phyloP scores from a whole-genome alignment of 2,888 invertebrate species.

The Uloborus plumipes region DNA sequence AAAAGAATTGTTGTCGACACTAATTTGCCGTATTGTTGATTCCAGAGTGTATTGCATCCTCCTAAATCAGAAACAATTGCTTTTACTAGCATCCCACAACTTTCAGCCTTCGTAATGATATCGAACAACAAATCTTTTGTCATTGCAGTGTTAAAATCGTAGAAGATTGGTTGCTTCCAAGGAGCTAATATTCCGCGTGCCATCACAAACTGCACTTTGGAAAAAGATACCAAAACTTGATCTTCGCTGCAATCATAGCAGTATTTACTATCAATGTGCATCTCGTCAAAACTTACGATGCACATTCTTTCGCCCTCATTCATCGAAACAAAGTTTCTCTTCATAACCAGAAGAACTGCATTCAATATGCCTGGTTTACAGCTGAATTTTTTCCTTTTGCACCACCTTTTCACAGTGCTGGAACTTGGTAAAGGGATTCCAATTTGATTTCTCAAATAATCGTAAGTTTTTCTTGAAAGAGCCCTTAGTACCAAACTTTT shows the following conservation, averaged over 20 bases:
- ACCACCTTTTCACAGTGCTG: too few species aligned
- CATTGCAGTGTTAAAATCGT: neutral
- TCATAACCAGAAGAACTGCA: neutral
- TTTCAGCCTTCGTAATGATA: neutral
- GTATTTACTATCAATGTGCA: neutral
- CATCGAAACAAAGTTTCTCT: neutral
- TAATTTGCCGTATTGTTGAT: neutral
- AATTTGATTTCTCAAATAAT: too few species aligned
- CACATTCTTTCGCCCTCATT: neutral
- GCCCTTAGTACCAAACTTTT: too few species aligned
- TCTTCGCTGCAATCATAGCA: conserved; percentile 2
- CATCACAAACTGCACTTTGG: conserved; percentile 3
- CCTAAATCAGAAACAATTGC: conserved; percentile 17
- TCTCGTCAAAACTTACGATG: conserved; percentile 8
- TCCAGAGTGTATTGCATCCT: conserved; percentile 1
- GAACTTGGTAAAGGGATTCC: too few species aligned
- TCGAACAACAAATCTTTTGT: neutral
- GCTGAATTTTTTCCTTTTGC: too few species aligned
- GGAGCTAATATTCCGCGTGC: neutral
- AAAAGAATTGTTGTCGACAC: neutral
- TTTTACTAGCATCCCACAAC: neutral
- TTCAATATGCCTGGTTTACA: neutral
- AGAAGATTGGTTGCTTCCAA: conserved; percentile 5
- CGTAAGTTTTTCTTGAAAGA: too few species aligned
- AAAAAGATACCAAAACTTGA: neutral